phyloP scores from a whole-genome alignment of 2,797 vertebrate species.

The Phataginus tetradactyla region DNA sequence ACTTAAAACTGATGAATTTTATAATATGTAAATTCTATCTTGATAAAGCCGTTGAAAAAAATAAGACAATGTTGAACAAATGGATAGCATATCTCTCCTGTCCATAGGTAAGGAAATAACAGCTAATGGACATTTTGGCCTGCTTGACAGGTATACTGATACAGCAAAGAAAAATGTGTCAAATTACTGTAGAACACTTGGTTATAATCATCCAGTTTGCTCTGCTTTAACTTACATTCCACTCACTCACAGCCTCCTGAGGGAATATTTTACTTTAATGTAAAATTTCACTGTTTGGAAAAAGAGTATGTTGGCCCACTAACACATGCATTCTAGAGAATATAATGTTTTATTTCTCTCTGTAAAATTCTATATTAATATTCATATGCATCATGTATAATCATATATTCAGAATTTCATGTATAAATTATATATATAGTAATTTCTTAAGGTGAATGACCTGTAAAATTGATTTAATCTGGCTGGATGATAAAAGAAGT shows the following conservation, averaged over 20 bases:
- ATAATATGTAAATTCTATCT: background rate
- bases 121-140: background rate
- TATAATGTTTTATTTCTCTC: background rate
- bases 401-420: no score
- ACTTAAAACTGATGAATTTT: background rate
- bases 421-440: background rate
- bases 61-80: background rate
- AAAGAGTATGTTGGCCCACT: background rate
- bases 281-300: background rate
- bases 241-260: background rate
- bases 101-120: background rate
- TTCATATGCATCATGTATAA: background rate
- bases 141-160: background rate
- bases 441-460: background rate
- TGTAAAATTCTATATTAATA: background rate
- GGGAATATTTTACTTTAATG: background rate
- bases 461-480: background rate
- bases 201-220: background rate
- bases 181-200: background rate
- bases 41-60: background rate
- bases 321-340: background rate
- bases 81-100: background rate
- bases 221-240: background rate
- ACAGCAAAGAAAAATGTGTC: background rate
- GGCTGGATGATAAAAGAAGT: background rate